Evolutionary conservation across 1,140 invertebrate genomes (phyloP).

Genomic region (Tetramorium alpestre): DNA sequence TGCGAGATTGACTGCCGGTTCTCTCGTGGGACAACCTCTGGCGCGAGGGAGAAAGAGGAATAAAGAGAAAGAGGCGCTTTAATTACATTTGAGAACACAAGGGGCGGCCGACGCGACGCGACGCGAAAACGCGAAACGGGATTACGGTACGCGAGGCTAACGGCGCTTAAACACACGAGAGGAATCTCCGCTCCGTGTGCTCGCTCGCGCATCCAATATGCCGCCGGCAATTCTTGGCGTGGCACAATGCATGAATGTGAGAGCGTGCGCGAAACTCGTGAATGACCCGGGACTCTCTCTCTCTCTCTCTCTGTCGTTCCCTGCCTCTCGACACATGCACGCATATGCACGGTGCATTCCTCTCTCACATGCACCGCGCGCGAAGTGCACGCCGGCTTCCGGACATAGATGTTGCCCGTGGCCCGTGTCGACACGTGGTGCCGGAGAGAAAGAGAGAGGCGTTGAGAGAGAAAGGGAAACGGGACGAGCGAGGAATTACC

Average conservation of each 20-base stretch:
- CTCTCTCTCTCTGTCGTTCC: not conserved
- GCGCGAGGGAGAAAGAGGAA: not conserved
- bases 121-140: constrained; percentile 59
- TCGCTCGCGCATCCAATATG: constrained; percentile 50
- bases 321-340: not conserved
- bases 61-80: not conserved
- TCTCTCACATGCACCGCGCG: constrained; percentile 18
- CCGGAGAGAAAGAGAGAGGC: constrained; percentile 18
- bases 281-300: constrained; percentile 50
- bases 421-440: constrained; percentile 41
- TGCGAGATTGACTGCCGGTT: constrained; percentile 29
- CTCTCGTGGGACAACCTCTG: not conserved
- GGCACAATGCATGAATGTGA: constrained; percentile 54
- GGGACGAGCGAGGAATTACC: not conserved
- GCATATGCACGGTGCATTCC: constrained; percentile 39
- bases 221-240: constrained; percentile 52
- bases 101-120: constrained; percentile 28
- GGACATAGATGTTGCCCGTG: constrained; percentile 61
- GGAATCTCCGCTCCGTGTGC: constrained; percentile 15
- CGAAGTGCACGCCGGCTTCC: not conserved
- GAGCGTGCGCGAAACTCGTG: constrained; percentile 31
- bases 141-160: constrained; percentile 68
- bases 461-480: not conserved
- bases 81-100: constrained; percentile 49
- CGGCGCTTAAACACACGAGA: constrained; percentile 63